A percentile compares a stretch with the other conserved stretches of the same genome.
Evolutionary conservation across 2,888 invertebrate species (phyloP).

Genomic region (Nomada lathburiana): DNA sequence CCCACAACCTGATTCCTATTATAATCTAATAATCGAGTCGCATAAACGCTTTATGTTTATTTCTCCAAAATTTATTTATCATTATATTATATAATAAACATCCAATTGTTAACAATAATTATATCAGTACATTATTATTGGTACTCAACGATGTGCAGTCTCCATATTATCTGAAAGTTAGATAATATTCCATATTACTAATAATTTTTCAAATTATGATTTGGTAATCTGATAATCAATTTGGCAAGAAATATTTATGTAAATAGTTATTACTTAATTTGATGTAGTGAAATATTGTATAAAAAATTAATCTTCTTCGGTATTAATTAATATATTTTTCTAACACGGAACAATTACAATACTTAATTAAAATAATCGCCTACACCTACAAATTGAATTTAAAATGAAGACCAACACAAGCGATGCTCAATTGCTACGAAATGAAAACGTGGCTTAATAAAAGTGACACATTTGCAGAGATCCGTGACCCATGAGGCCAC

Average conservation of each 20-base stretch:
- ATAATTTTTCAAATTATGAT: neutral
- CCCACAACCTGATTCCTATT: too few relatives aligned
- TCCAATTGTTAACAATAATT: too few relatives aligned
- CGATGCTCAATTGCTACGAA: constrained; percentile 4
- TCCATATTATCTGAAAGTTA: neutral
- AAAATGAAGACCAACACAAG: constrained; percentile 27
- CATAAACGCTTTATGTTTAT: too few relatives aligned
- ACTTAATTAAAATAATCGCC: neutral
- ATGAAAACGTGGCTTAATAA: constrained; percentile 53
- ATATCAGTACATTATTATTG: neutral
- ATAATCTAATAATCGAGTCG: too few relatives aligned
- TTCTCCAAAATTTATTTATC: too few relatives aligned
- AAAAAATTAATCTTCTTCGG: neutral
- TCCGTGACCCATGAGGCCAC: constrained; percentile 60
- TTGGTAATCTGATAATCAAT: neutral
- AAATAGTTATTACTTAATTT: neutral
- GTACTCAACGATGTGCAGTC: neutral
- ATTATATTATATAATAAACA: neutral
- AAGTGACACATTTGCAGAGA: constrained; percentile 56
- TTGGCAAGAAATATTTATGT: neutral
- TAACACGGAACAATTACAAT: neutral
- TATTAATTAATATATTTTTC: neutral
- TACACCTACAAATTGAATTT: neutral
- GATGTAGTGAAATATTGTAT: neutral
- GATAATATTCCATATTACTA: neutral